phyloP scores from a whole-genome alignment of 2,888 invertebrate species.

The Monoplex corrugatus region DNA sequence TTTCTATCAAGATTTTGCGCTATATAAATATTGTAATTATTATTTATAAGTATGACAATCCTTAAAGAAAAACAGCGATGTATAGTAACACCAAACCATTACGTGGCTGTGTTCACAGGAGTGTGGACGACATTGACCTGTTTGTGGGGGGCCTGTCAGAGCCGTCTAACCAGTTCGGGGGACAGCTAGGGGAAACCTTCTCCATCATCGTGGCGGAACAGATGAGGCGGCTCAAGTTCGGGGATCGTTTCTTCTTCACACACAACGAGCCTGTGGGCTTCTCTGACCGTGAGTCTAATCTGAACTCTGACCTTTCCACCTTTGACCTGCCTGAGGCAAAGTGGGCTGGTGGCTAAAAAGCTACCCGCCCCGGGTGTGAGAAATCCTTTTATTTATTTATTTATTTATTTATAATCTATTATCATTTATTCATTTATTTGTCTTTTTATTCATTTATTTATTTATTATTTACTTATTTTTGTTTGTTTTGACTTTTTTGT shows the following conservation, averaged over 20 bases:
- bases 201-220: conserved; percentile 30
- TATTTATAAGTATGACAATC: not conserved
- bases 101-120: conserved; percentile 25
- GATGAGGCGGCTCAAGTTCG: conserved; percentile 43
- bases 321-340: no score
- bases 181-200: conserved; percentile 36
- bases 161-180: conserved; percentile 24
- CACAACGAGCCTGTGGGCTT: not conserved
- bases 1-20: no score
- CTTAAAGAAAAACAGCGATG: not conserved
- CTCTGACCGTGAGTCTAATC: not conserved
- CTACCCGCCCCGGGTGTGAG: no score
- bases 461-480: not conserved
- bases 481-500: no score
- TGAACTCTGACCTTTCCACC: not conserved
- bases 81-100: not conserved
- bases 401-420: no score
- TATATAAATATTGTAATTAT: no score
- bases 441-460: no score
- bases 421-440: no score
- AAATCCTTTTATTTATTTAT: no score
- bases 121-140: conserved; percentile 42
- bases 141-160: conserved; percentile 41
- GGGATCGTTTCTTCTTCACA: conserved; percentile 45
- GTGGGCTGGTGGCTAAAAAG: no score